Percentiles rank a stretch among this genome's conserved stretches.
Conservation (phyloP, 2,797 vertebrate genomes). For the Thripadectes ignobilis region DNA sequence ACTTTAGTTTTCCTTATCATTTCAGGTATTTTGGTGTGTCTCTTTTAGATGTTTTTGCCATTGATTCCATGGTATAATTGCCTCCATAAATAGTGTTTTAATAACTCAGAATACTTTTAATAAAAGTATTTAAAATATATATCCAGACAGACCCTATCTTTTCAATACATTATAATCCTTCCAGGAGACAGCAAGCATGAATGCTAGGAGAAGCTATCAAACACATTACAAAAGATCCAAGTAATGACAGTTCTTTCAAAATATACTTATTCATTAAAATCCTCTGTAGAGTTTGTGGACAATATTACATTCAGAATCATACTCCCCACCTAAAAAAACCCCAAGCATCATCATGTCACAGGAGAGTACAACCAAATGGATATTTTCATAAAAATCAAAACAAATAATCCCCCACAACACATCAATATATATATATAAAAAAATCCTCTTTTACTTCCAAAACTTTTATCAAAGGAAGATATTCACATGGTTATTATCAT, state of each 20-base stretch:
- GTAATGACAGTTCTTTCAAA: slow-evolving; percentile 38
- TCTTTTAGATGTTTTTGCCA: neutral
- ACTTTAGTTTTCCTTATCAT: neutral
- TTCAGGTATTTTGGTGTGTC: neutral
- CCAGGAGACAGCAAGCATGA: neutral
- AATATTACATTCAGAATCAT: neutral
- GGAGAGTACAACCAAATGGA: neutral
- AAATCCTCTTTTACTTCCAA: neutral
- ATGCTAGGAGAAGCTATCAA: neutral
- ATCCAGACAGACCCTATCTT: neutral
- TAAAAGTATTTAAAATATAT: slow-evolving; percentile 14
- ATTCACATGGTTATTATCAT: neutral
- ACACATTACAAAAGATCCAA: neutral
- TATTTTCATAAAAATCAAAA: neutral
- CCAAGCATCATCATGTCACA: neutral
- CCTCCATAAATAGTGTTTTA: neutral
- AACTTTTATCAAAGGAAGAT: neutral
- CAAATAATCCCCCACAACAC: neutral
- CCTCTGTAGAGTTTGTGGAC: neutral
- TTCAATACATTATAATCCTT: neutral
- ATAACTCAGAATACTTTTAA: neutral
- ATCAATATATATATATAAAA: neutral
- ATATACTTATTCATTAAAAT: slow-evolving; percentile 19
- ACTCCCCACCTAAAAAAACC: neutral
- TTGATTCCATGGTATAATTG: neutral